phyloP scores from a whole-genome alignment of 2,797 vertebrate genomes.

The Micrastur ruficollis region DNA sequence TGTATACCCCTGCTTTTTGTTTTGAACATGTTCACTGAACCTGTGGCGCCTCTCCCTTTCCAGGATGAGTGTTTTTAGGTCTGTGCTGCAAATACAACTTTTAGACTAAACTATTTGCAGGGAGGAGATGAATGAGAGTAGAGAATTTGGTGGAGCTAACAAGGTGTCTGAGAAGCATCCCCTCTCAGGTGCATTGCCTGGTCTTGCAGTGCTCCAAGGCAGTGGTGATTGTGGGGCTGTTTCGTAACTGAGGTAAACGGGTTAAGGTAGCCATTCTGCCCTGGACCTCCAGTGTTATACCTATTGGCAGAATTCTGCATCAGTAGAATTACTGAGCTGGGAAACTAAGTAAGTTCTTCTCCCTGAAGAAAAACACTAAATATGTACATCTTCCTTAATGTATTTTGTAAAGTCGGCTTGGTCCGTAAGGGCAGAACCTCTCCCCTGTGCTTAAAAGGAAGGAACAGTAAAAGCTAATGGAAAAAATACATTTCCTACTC shows the following conservation, averaged over 20 bases:
- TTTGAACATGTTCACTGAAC: neutral
- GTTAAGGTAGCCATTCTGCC: neutral
- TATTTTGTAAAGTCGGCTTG: neutral
- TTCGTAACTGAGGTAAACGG: neutral
- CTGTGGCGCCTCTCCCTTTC: neutral
- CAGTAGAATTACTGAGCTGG: neutral
- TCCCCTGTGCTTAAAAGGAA: neutral
- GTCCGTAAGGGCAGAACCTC: neutral
- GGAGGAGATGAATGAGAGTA: neutral
- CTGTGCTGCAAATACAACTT: neutral
- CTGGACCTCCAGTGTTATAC: neutral
- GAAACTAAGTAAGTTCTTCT: neutral
- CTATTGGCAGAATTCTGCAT: neutral
- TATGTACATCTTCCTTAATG: neutral
- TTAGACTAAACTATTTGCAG: neutral
- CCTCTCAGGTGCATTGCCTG: neutral
- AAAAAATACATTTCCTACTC: neutral
- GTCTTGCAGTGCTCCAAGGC: neutral
- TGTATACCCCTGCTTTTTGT: neutral
- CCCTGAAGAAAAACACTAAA: neutral
- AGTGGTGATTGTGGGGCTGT: neutral
- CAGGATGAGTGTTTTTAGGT: neutral
- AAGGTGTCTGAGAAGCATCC: neutral
- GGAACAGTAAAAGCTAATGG: neutral
- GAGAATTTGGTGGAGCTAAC: neutral